Evolutionary conservation across 2,888 invertebrate species (phyloP).

Genomic region (Thyatira batis): DNA sequence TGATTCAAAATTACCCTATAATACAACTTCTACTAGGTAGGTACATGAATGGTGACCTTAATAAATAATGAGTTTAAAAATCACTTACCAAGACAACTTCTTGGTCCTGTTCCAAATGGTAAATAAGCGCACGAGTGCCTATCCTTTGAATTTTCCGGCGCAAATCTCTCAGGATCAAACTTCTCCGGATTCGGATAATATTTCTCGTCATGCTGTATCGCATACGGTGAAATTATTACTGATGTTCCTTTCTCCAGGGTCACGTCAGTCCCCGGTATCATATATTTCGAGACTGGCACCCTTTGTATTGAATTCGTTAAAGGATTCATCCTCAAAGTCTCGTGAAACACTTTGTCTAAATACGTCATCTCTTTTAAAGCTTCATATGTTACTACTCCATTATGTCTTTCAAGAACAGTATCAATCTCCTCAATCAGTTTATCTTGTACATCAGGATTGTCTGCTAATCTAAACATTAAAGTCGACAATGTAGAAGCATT

Average conservation of each 20-base stretch:
- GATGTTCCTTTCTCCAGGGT: slow-evolving; percentile 51
- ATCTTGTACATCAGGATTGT: slow-evolving; percentile 56
- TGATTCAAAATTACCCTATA: too few relatives aligned
- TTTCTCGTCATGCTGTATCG: slow-evolving; percentile 68
- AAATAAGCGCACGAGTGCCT: slow-evolving; percentile 59
- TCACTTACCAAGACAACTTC: slow-evolving; percentile 67
- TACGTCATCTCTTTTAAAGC: slow-evolving; percentile 61
- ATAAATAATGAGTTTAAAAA: neutral
- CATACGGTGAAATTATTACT: slow-evolving; percentile 55
- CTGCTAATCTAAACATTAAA: slow-evolving; percentile 57
- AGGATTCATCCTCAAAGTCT: slow-evolving; percentile 58
- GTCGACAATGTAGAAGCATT: slow-evolving; percentile 57
- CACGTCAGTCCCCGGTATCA: slow-evolving; percentile 53
- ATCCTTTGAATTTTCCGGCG: slow-evolving; percentile 45
- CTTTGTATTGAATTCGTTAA: slow-evolving; percentile 59
- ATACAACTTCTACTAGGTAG: too few relatives aligned
- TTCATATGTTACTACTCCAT: slow-evolving; percentile 58
- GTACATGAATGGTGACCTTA: neutral
- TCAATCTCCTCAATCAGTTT: slow-evolving; percentile 52
- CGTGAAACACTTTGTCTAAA: slow-evolving; percentile 58
- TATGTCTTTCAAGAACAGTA: slow-evolving; percentile 39
- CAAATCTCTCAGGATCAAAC: slow-evolving; percentile 76
- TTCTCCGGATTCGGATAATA: slow-evolving; percentile 68
- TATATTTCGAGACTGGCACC: slow-evolving; percentile 46
- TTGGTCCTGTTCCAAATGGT: slow-evolving; percentile 69